Percentiles rank a stretch among this genome's conserved stretches.
phyloP scores from a whole-genome alignment of 2,888 invertebrate genomes.

The Dryadula phaetusa region DNA sequence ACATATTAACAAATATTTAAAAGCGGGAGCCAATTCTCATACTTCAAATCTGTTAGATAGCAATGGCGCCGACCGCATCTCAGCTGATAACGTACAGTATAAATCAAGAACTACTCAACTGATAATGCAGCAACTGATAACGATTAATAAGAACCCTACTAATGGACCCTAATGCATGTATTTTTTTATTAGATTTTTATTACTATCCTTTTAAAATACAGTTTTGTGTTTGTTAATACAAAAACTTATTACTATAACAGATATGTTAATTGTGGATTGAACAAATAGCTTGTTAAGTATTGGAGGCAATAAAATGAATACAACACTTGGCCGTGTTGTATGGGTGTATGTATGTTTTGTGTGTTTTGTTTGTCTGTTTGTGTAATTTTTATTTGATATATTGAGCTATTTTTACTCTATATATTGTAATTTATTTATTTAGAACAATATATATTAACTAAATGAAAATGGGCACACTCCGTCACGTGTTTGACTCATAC shows the following conservation, averaged over 20 bases:
- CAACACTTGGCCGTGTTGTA: not conserved
- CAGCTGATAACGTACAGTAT: constrained; percentile 54
- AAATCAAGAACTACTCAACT: constrained; percentile 58
- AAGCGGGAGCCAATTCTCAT: constrained; percentile 41
- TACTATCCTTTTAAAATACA: constrained; percentile 40
- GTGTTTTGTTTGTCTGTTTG: not conserved
- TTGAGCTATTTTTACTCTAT: too few species aligned
- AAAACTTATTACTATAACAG: constrained; percentile 19
- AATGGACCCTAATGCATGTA: constrained; percentile 54
- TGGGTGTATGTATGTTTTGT: not conserved
- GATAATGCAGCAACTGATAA: constrained; percentile 53
- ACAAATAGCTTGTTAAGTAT: constrained; percentile 25
- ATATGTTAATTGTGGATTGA: constrained; percentile 21
- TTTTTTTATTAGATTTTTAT: constrained; percentile 45
- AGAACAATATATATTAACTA: too few species aligned
- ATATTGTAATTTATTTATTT: too few species aligned
- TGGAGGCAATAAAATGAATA: constrained; percentile 11
- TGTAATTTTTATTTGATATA: too few species aligned
- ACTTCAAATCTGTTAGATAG: constrained; percentile 52
- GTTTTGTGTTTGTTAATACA: constrained; percentile 25
- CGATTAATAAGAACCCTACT: constrained; percentile 53
- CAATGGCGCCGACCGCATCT: constrained; percentile 57
- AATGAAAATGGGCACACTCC: too few species aligned
- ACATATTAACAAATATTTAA: constrained; percentile 26
- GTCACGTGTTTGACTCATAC: too few species aligned